A percentile compares a stretch with the other conserved stretches of the same genome.
Evolutionary conservation across 2,113 vertebrate species (phyloP).

Genomic region (Takifugu flavidus): DNA sequence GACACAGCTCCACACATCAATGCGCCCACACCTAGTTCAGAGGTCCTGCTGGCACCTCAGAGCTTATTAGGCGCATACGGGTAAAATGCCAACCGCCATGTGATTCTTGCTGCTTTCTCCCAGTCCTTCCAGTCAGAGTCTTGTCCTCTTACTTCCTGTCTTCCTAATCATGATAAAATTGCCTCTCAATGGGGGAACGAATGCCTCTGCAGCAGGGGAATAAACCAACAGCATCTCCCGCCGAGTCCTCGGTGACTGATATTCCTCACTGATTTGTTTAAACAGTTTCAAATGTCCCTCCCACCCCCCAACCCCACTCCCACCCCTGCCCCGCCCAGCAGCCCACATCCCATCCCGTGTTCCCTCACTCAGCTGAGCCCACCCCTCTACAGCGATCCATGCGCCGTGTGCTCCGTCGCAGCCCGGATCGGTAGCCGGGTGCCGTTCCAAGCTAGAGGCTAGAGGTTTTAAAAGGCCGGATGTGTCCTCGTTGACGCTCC

Average conservation of each 20-base stretch:
- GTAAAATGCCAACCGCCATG: constrained; percentile 18
- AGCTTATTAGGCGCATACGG: constrained; percentile 38
- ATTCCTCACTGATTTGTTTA: constrained; percentile 71
- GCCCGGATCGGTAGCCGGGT: constrained; percentile 24
- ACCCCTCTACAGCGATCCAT: constrained; percentile 4
- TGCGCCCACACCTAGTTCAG: constrained; percentile 40
- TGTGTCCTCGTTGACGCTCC: background rate
- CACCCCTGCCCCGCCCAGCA: background rate
- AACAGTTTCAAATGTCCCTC: constrained; percentile 67
- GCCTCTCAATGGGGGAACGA: constrained; percentile 44
- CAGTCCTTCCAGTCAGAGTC: constrained; percentile 1
- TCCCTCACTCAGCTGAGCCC: background rate
- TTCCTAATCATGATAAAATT: constrained; percentile 19
- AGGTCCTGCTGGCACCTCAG: constrained; percentile 40
- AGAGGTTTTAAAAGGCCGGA: constrained; percentile 47
- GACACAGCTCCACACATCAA: constrained; percentile 32
- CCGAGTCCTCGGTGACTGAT: constrained; percentile 56
- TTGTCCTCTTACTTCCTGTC: background rate
- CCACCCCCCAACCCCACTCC: background rate
- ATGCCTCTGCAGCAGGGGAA: constrained; percentile 51
- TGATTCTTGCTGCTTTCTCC: constrained; percentile 23
- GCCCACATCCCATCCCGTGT: constrained; percentile 11
- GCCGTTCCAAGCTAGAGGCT: constrained; percentile 39
- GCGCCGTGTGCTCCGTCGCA: constrained; percentile 13
- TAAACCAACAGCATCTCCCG: constrained; percentile 53